Evolutionary conservation across 2,113 vertebrate genomes (phyloP).

Genomic region (Geococcyx californianus): DNA sequence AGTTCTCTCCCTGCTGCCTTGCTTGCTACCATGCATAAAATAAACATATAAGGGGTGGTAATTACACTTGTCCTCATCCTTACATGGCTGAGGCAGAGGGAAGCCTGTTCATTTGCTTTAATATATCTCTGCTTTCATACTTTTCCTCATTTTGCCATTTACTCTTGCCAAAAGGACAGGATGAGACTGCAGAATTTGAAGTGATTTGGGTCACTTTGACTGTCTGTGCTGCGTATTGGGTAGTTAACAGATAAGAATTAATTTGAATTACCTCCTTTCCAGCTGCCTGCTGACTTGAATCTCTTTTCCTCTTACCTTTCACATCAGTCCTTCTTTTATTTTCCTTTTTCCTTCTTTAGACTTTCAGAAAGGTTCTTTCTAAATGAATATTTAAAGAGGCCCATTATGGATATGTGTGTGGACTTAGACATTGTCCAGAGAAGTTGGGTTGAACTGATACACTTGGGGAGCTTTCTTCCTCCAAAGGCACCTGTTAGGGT

Average conservation of each 20-base stretch:
- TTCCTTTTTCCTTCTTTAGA: neutral
- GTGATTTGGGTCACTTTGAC: neutral
- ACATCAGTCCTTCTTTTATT: neutral
- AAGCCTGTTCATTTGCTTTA: neutral
- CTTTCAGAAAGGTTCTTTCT: neutral
- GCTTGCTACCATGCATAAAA: neutral
- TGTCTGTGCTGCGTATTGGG: neutral
- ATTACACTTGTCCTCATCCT: neutral
- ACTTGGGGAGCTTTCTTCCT: neutral
- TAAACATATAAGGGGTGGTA: neutral
- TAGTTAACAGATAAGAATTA: conserved; percentile 14
- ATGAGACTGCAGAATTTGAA: neutral
- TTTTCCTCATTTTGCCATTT: neutral
- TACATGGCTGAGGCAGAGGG: neutral
- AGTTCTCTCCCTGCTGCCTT: neutral
- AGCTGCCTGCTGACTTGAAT: neutral
- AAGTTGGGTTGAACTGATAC: neutral
- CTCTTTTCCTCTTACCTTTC: neutral
- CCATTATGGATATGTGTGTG: neutral
- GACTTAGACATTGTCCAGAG: neutral
- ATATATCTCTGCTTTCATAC: neutral
- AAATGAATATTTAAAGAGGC: neutral
- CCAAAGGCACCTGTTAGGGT: neutral
- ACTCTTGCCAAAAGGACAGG: neutral
- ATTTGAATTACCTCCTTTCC: neutral